A percentile compares a stretch with the other conserved stretches of the same genome.
Evolutionary conservation across 2,888 invertebrate genomes (phyloP).

Genomic region (Leptinotarsa haldemani): DNA sequence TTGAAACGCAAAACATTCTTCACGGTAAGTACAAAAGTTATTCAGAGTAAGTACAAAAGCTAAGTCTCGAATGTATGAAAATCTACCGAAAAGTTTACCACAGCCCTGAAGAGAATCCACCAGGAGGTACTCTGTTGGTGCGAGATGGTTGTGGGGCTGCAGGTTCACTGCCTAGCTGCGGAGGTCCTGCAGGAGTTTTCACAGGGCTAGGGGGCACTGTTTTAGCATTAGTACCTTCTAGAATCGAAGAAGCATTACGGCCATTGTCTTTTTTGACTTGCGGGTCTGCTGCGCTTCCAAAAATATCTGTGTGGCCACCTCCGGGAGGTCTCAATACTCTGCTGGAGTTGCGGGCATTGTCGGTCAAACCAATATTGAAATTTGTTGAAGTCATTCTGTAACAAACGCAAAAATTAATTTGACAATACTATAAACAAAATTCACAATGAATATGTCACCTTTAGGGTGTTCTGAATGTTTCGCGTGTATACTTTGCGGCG

Average conservation of each 20-base stretch:
- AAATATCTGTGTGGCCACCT: constrained; percentile 66
- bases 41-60: constrained; percentile 24
- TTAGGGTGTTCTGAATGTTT: not conserved
- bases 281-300: constrained; percentile 53
- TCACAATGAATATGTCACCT: not conserved
- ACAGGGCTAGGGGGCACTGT: constrained; percentile 38
- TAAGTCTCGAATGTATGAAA: not conserved
- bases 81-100: constrained; percentile 52
- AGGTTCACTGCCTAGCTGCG: constrained; percentile 30
- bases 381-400: constrained; percentile 62
- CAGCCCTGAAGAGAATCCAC: constrained; percentile 57
- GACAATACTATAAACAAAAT: constrained; percentile 9
- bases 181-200: constrained; percentile 34
- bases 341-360: constrained; percentile 57
- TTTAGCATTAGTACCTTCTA: constrained; percentile 53
- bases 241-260: constrained; percentile 57
- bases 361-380: constrained; percentile 55
- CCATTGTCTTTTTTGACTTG: constrained; percentile 50
- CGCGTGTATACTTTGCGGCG: not conserved
- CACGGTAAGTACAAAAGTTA: constrained; percentile 1
- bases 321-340: constrained; percentile 68
- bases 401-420: constrained; percentile 15
- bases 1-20: not conserved
- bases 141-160: constrained; percentile 43
- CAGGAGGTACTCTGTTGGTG: constrained; percentile 53